Evolutionary conservation across 2,888 invertebrate species (phyloP), one percentile per base, ranked within the genome.

Genomic region (Hesperia comma): DNA sequence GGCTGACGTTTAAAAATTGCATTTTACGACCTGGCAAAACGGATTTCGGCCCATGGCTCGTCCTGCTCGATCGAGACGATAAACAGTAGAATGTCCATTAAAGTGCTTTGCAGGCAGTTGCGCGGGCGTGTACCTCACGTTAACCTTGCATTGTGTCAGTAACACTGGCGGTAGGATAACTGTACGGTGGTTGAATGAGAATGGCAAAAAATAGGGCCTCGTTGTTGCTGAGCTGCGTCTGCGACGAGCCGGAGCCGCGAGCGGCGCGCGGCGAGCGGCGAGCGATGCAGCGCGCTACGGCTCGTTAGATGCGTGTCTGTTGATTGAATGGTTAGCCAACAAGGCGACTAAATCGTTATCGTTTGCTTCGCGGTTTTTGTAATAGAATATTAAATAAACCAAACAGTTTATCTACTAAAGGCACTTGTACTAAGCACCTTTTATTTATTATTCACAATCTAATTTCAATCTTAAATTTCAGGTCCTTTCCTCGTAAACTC

Each of bases 91-190:
- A 84, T 84, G 80, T 82, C 83, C 81, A 84, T 86, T 82, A 79
- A 79, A 85, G 82, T 82, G 81, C 76, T 80, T 75, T 75, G 79
- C 77, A 74, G 80, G 75, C 76, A 80, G 79, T 81, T 78, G 79
- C 74, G 80, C 85, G 90, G 88, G 80, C 88, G 81, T 88, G 87
- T 77, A 90, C 88, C 89, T 85, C 84, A 76, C 71, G 71, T 79
- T 87, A 87, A 83, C 90, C 89, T 91, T 91, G 90, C 85, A 82
- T 84, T 88, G 88, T 88, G 89, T 88, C 90, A 90, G 86, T 88
- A 86, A 85, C 89, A 87, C 84, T 81, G 79, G 79, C 77, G 78
- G 79, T 77, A 81, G 87, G 81, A 85, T 89, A 90, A 88, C 88
- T 86, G 88, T 88, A 84, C 81, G 83, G 79, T 79, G 79, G 77